Evolutionary conservation across 2,888 invertebrate genomes (phyloP).

Genomic region (Chrysolina haemoptera): DNA sequence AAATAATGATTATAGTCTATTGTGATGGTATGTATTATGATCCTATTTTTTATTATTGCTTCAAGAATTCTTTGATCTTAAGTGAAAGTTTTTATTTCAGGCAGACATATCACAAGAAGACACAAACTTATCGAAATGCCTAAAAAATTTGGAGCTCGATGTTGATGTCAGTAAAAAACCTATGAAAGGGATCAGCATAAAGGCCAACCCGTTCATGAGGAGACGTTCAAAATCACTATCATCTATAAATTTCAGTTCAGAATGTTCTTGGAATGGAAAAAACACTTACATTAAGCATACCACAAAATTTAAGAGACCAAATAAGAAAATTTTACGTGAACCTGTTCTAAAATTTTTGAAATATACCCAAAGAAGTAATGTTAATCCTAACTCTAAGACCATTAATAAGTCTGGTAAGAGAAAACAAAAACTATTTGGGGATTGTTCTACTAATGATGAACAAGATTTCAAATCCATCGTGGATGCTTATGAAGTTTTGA

Average conservation of each 20-base stretch:
- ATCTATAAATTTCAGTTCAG: slow-evolving; percentile 64
- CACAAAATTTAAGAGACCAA: slow-evolving; percentile 62
- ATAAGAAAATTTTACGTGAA: slow-evolving; percentile 72
- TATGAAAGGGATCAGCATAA: slow-evolving; percentile 14
- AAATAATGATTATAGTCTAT: slow-evolving; percentile 54
- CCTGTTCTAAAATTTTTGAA: slow-evolving; percentile 73
- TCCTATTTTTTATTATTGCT: slow-evolving; percentile 44
- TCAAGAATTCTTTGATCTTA: slow-evolving; percentile 58
- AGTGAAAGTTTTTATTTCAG: slow-evolving; percentile 51
- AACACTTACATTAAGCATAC: slow-evolving; percentile 60
- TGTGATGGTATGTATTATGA: slow-evolving; percentile 48
- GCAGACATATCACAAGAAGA: slow-evolving; percentile 67
- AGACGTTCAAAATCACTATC: slow-evolving; percentile 68
- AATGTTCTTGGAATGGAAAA: slow-evolving; percentile 62
- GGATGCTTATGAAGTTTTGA: slow-evolving; percentile 67
- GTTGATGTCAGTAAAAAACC: slow-evolving; percentile 49
- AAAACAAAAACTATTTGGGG: slow-evolving; percentile 63
- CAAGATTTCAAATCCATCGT: slow-evolving; percentile 68
- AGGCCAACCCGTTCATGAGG: slow-evolving; percentile 64
- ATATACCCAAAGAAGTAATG: slow-evolving; percentile 56
- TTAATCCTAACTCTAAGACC: slow-evolving; percentile 43
- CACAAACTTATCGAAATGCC: slow-evolving; percentile 61
- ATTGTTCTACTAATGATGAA: slow-evolving; percentile 58
- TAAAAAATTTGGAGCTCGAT: slow-evolving; percentile 67
- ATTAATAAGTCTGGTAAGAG: slow-evolving; percentile 35